Percentiles rank a stretch among this genome's conserved stretches.
Conservation (phyloP, 2,113 vertebrate genomes). For the Scomber scombrus region DNA sequence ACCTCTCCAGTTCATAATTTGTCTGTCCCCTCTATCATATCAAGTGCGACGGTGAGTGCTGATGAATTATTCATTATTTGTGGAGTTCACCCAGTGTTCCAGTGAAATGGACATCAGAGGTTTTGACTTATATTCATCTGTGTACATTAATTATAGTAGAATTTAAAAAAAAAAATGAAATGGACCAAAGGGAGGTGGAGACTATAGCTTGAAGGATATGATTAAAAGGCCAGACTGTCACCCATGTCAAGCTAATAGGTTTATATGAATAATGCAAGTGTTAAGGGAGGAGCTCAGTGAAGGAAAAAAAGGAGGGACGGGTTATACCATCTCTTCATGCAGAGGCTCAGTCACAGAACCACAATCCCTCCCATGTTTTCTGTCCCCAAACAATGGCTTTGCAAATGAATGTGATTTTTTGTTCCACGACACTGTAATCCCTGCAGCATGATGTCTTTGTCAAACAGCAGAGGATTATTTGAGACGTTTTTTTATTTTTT, state of each 20-base stretch:
- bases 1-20: conserved; percentile 9
- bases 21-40: conserved; percentile 38
- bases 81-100: conserved; percentile 29
- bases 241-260: conserved; percentile 67
- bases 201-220: conserved; percentile 44
- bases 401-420: conserved; percentile 59
- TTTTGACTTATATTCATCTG: conserved; percentile 31
- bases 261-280: conserved; percentile 74
- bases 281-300: conserved; percentile 35
- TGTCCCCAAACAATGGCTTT: conserved; percentile 50
- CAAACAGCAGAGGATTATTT: conserved; percentile 61
- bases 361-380: conserved; percentile 46
- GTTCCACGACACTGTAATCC: conserved; percentile 61
- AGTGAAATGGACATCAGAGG: conserved; percentile 41
- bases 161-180: conserved; percentile 57
- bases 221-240: conserved; percentile 60
- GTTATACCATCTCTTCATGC: conserved; percentile 27
- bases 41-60: conserved; percentile 11
- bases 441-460: conserved; percentile 65
- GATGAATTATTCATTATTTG: conserved; percentile 62
- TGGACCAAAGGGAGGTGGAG: conserved; percentile 44
- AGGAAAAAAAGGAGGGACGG: conserved; percentile 40
- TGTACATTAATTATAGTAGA: conserved; percentile 47
- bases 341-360: conserved; percentile 33
- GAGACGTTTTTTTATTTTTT: conserved; percentile 16